Percentiles rank a stretch among this genome's conserved stretches.
Evolutionary conservation across 1,140 invertebrate genomes (phyloP).

Genomic region (Bombyx mandarina): DNA sequence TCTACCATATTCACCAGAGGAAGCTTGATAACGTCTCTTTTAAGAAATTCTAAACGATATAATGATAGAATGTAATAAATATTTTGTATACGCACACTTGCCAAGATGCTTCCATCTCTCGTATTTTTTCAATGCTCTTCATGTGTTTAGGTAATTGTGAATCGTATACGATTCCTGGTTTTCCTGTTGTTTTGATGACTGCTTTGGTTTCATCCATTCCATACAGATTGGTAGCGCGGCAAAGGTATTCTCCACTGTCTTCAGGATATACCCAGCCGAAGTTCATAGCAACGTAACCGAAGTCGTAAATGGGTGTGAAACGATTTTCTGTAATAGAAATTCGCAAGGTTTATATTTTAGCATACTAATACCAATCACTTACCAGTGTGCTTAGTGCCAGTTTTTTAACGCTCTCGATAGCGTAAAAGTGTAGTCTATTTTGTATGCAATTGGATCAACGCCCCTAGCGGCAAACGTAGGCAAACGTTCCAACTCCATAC

Average conservation of each 20-base stretch:
- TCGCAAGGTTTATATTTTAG: not conserved
- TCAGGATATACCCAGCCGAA: conserved; percentile 96
- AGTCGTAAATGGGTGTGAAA: conserved; percentile 94
- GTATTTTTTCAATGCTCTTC: conserved; percentile 95
- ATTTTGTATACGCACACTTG: conserved; percentile 78
- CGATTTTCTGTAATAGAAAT: conserved; percentile 80
- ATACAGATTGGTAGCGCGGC: conserved; percentile 91
- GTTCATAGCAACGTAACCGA: conserved; percentile 96
- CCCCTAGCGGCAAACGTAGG: too few species aligned
- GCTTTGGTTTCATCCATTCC: conserved; percentile 91
- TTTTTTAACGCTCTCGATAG: too few species aligned
- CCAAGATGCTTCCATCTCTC: conserved; percentile 97
- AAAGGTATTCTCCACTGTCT: conserved; percentile 91
- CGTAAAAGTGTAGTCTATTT: too few species aligned
- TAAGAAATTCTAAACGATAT: not conserved
- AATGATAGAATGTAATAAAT: conserved; percentile 1
- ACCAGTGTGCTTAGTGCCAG: too few species aligned
- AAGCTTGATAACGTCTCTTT: not conserved
- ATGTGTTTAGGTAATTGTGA: conserved; percentile 94
- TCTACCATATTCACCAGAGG: too few species aligned
- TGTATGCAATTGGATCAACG: too few species aligned
- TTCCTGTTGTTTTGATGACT: conserved; percentile 86
- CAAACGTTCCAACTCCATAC: too few species aligned
- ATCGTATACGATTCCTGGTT: conserved; percentile 92
- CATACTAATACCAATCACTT: too few species aligned